phyloP scores from a whole-genome alignment of 2,888 invertebrate species.

The Deilephila porcellus region DNA sequence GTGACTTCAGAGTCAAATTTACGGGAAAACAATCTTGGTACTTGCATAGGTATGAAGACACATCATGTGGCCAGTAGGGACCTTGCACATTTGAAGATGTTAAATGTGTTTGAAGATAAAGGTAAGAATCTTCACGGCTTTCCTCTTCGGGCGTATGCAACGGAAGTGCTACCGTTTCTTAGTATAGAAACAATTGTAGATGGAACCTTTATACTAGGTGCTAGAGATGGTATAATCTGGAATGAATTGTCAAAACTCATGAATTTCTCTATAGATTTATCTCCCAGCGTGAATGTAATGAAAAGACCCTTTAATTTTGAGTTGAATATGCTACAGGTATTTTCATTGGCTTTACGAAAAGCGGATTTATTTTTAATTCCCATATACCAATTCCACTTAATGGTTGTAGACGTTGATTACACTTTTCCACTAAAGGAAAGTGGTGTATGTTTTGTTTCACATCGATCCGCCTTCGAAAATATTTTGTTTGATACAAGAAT shows the following conservation, averaged over 20 bases:
- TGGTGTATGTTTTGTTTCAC: slow-evolving; percentile 71
- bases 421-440: slow-evolving; percentile 68
- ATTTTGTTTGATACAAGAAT: slow-evolving; percentile 62
- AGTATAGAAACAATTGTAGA: slow-evolving; percentile 51
- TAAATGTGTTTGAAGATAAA: slow-evolving; percentile 63
- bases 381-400: slow-evolving; percentile 70
- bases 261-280: slow-evolving; percentile 70
- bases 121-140: slow-evolving; percentile 65
- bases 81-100: slow-evolving; percentile 35
- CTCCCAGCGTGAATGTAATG: slow-evolving; percentile 49
- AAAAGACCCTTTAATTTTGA: slow-evolving; percentile 65
- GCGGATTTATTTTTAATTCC: slow-evolving; percentile 68
- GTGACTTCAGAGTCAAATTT: slow-evolving; percentile 58
- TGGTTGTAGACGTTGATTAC: slow-evolving; percentile 66
- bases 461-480: slow-evolving; percentile 69
- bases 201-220: slow-evolving; percentile 54
- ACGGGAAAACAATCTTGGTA: slow-evolving; percentile 61
- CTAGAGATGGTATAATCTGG: slow-evolving; percentile 74
- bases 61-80: slow-evolving; percentile 33
- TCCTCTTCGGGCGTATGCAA: slow-evolving; percentile 53
- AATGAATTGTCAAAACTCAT: slow-evolving; percentile 61
- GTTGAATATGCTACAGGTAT: slow-evolving; percentile 60
- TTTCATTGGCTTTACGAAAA: slow-evolving; percentile 63
- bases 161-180: slow-evolving; percentile 63
- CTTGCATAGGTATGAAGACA: slow-evolving; percentile 65